Percentiles rank a stretch among this genome's conserved stretches.
These are phyloP conservation scores for Liolophura sinensis DNA, from an alignment of 1,140 invertebrate genomes.

Conservation along the genomic window DNA sequence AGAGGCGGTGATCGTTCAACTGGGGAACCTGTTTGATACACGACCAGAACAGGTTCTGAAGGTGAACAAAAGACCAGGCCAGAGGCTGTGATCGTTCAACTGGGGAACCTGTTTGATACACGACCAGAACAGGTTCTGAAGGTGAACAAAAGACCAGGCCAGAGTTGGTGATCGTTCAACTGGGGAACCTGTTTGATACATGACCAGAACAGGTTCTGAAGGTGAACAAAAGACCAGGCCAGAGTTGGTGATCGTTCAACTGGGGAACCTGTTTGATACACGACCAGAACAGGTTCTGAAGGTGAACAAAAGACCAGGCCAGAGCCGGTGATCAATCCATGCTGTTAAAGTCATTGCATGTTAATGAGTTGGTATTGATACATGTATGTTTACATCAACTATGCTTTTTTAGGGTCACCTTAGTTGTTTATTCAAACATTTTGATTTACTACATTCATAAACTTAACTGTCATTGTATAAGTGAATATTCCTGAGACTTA, in stretches of 20 bases:
- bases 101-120: conserved; percentile 81
- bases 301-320: conserved; percentile 70
- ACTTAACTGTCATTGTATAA: too few species aligned
- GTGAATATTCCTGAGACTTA: too few species aligned
- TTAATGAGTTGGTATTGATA: too few species aligned
- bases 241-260: conserved; percentile 74
- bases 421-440: not conserved
- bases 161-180: conserved; percentile 74
- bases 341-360: too few species aligned
- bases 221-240: conserved; percentile 63
- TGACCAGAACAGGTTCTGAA: conserved; percentile 69
- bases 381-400: too few species aligned
- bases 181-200: conserved; percentile 86
- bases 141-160: conserved; percentile 63
- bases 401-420: too few species aligned
- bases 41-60: conserved; percentile 68
- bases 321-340: conserved; percentile 56
- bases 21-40: conserved; percentile 81
- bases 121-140: conserved; percentile 68
- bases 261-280: conserved; percentile 86
- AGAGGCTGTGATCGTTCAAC: conserved; percentile 68
- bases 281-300: conserved; percentile 69
- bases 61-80: conserved; percentile 51
- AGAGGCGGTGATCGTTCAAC: conserved; percentile 70
- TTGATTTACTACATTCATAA: not conserved